Percentiles rank a stretch among this genome's conserved stretches.
phyloP scores from a whole-genome alignment of 2,888 invertebrate genomes.

The Rapana venosa region DNA sequence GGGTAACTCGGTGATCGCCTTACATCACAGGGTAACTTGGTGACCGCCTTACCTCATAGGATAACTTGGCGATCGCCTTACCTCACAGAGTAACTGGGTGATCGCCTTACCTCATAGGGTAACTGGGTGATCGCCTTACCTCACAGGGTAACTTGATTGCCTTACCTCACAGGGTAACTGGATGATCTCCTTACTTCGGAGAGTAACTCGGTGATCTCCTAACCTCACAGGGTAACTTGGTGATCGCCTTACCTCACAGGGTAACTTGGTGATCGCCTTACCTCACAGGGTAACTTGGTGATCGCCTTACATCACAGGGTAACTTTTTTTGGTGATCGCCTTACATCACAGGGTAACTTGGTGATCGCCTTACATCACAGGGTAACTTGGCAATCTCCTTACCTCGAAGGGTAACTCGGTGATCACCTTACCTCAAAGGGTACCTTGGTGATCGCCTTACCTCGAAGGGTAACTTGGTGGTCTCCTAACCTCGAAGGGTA shows the following conservation, averaged over 20 bases:
- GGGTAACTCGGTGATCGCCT: not conserved
- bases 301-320: not conserved
- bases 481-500: not conserved
- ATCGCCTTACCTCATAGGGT: slow-evolving; percentile 86
- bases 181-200: not conserved
- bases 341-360: slow-evolving; percentile 84
- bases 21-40: not conserved
- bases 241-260: not conserved
- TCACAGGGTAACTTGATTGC: not conserved
- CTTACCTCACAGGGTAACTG: not conserved
- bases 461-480: not conserved
- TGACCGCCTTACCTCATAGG: too few relatives aligned
- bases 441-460: slow-evolving; percentile 72
- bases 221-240: not conserved
- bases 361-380: not conserved
- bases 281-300: not conserved
- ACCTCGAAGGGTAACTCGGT: too few relatives aligned
- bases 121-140: slow-evolving; percentile 73
- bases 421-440: slow-evolving; percentile 86
- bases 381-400: slow-evolving; percentile 33
- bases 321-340: not conserved
- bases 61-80: slow-evolving; percentile 30
- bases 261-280: not conserved
- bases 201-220: not conserved
- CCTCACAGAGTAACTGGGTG: too few relatives aligned